Conservation (phyloP, 2,888 invertebrate species). For the Limulus polyphemus region DNA sequence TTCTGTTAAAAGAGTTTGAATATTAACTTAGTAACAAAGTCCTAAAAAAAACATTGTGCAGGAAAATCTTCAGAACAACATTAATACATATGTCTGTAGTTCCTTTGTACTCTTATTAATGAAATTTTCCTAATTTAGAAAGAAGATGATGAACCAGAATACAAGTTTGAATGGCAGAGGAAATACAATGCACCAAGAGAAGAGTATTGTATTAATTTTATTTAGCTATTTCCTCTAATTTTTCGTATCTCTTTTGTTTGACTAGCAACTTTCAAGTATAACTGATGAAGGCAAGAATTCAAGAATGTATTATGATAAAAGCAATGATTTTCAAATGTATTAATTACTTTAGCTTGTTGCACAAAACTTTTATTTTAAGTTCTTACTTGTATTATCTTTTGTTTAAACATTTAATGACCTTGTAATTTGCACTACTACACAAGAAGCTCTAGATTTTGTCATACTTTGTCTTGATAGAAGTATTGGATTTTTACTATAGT, state of each 20-base stretch:
- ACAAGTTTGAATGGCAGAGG: constrained; percentile 99
- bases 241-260: not conserved
- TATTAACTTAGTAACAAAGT: no score
- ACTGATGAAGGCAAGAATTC: not conserved
- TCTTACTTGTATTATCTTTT: not conserved
- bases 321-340: no score
- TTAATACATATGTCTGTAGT: no score
- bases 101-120: no score
- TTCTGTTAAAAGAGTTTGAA: no score
- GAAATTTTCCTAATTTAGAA: constrained; percentile 41
- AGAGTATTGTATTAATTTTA: constrained; percentile 41
- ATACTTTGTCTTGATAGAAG: not conserved
- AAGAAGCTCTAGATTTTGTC: not conserved
- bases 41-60: no score
- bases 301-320: not conserved
- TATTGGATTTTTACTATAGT: constrained; percentile 10
- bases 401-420: constrained; percentile 6
- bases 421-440: not conserved
- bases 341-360: no score
- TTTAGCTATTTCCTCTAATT: constrained; percentile 23
- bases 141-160: constrained; percentile 88
- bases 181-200: constrained; percentile 98
- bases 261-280: no score
- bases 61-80: no score
- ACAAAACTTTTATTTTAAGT: no score